Conservation (phyloP, 2,113 vertebrate species). For the Meriones unguiculatus region DNA sequence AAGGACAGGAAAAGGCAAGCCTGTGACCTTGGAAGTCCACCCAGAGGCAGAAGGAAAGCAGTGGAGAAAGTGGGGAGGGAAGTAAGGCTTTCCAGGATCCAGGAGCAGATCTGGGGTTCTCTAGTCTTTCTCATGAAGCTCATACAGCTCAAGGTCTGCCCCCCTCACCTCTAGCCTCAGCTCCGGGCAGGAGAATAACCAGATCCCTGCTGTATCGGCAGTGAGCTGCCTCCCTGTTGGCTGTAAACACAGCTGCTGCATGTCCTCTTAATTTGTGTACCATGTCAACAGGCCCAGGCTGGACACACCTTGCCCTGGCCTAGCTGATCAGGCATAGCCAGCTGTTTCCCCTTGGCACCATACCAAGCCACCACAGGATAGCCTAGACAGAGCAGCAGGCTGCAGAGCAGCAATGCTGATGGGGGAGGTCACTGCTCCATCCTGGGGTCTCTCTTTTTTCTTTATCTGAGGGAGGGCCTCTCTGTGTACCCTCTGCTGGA, state of each 20-base stretch:
- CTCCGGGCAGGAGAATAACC: conserved; percentile 45
- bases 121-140: not conserved
- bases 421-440: conserved; percentile 47
- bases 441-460: not conserved
- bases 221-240: conserved; percentile 60
- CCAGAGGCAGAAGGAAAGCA: not conserved
- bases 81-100: not conserved
- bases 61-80: not conserved
- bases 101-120: not conserved
- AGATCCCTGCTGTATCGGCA: conserved; percentile 67
- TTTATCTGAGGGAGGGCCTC: not conserved
- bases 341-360: conserved; percentile 24
- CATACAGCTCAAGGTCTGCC: not conserved
- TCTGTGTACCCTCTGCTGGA: not conserved
- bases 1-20: not conserved
- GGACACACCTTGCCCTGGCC: conserved; percentile 31
- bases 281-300: conserved; percentile 74
- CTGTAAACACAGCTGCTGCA: conserved; percentile 73
- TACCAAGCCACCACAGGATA: conserved; percentile 13
- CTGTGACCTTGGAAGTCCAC: not conserved
- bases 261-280: conserved; percentile 34
- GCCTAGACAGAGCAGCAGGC: conserved; percentile 51
- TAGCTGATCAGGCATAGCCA: conserved; percentile 1
- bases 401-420: not conserved
- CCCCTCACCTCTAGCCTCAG: not conserved